Conservation (phyloP, 2,797 vertebrate species). For the Rhynchonycteris naso region DNA sequence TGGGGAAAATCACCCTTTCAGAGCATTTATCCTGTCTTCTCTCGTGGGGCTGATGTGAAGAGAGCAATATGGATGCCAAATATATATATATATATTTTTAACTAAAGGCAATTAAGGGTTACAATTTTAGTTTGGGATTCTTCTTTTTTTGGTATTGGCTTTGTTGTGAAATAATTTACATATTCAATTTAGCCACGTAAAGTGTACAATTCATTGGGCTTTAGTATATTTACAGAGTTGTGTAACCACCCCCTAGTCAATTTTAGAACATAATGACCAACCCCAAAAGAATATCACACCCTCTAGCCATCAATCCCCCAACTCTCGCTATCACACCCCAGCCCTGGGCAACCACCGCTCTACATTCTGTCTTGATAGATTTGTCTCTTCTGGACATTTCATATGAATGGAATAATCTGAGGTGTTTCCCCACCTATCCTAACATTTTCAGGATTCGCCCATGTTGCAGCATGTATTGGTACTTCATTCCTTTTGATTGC, state of each 20-base stretch:
- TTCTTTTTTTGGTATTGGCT: background rate
- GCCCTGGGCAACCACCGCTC: background rate
- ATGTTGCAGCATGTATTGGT: background rate
- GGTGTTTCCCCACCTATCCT: background rate
- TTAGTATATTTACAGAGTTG: background rate
- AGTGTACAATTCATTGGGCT: background rate
- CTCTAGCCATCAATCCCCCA: background rate
- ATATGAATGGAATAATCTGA: background rate
- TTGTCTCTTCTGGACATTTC: background rate
- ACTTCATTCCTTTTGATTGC: background rate
- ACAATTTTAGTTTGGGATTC: background rate
- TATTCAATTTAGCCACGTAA: background rate
- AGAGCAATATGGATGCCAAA: background rate
- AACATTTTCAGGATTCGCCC: background rate
- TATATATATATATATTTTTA: background rate
- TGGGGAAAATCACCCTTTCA: background rate
- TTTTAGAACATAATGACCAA: background rate
- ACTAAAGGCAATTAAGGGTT: background rate
- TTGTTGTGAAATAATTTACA: background rate
- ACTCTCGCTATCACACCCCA: background rate
- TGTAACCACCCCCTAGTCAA: background rate
- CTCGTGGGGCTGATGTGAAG: background rate
- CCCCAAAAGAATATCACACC: background rate
- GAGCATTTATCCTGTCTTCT: background rate
- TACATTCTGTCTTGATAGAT: background rate